Evolutionary conservation across 1,140 invertebrate genomes (phyloP).

Genomic region (Hylyphantes graminicola): DNA sequence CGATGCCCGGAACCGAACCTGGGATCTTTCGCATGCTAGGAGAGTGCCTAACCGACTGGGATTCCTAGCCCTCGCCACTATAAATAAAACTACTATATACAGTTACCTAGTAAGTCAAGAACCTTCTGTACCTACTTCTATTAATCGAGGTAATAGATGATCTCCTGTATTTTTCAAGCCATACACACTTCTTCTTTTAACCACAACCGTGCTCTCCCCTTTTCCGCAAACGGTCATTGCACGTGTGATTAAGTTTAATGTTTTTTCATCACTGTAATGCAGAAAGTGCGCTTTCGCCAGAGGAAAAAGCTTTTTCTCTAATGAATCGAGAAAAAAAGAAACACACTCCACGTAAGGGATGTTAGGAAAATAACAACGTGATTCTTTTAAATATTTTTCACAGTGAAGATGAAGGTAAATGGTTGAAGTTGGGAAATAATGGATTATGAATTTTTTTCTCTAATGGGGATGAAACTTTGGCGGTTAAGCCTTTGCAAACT

Average conservation of each 20-base stretch:
- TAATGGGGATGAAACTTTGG: too few relatives aligned
- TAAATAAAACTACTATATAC: too few relatives aligned
- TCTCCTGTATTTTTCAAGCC: too few relatives aligned
- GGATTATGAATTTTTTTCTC: not conserved
- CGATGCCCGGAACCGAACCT: too few relatives aligned
- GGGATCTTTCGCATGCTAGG: too few relatives aligned
- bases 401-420: not conserved
- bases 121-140: too few relatives aligned
- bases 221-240: not conserved
- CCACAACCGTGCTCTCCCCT: not conserved
- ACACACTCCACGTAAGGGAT: not conserved
- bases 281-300: not conserved
- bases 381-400: not conserved
- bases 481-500: too few relatives aligned
- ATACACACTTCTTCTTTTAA: too few relatives aligned
- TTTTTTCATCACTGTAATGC: conserved; percentile 4
- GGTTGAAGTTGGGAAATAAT: not conserved
- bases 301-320: not conserved
- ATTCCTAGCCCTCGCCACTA: too few relatives aligned
- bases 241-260: conserved; percentile 9
- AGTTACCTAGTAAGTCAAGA: too few relatives aligned
- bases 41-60: too few relatives aligned
- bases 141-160: too few relatives aligned
- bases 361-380: not conserved
- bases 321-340: not conserved